Evolutionary conservation across 2,888 invertebrate species (phyloP).

Genomic region (Bombylius major): DNA sequence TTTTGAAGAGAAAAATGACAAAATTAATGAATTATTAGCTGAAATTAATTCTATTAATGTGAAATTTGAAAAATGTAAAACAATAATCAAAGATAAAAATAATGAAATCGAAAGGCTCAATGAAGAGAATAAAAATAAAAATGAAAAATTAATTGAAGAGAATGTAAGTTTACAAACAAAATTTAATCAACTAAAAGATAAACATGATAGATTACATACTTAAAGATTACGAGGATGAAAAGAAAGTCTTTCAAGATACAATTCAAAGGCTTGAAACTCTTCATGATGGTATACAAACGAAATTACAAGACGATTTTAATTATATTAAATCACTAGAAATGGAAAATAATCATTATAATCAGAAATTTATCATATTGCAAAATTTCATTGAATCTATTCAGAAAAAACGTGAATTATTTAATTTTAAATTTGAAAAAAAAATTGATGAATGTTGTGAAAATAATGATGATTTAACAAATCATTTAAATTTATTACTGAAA

Average conservation of each 20-base stretch:
- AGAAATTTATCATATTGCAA: slow-evolving; percentile 50
- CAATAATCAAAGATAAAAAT: slow-evolving; percentile 43
- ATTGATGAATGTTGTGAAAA: slow-evolving; percentile 48
- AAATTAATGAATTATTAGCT: slow-evolving; percentile 38
- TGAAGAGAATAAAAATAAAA: neutral
- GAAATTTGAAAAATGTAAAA: slow-evolving; percentile 41
- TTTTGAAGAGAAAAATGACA: slow-evolving; percentile 35
- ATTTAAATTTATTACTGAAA: slow-evolving; percentile 47
- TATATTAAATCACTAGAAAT: slow-evolving; percentile 38
- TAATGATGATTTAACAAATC: slow-evolving; percentile 49
- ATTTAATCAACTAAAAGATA: neutral
- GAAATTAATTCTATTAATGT: slow-evolving; percentile 41
- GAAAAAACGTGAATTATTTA: slow-evolving; percentile 47
- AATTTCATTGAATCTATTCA: slow-evolving; percentile 50
- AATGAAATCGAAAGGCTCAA: slow-evolving; percentile 34
- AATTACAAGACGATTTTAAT: slow-evolving; percentile 60
- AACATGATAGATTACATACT: neutral
- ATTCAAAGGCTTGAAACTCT: slow-evolving; percentile 27
- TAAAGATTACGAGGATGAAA: slow-evolving; percentile 18
- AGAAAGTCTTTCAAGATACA: slow-evolving; percentile 25
- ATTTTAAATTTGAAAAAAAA: slow-evolving; percentile 45
- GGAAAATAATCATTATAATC: slow-evolving; percentile 34
- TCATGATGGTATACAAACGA: slow-evolving; percentile 42
- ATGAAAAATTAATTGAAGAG: slow-evolving; percentile 11
- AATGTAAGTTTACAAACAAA: neutral